Percentiles rank a stretch among this genome's conserved stretches.
These are phyloP conservation scores for Agrenia bidenticulata DNA, from an alignment of 2,888 invertebrate genomes.

Conservation along the genomic window DNA sequence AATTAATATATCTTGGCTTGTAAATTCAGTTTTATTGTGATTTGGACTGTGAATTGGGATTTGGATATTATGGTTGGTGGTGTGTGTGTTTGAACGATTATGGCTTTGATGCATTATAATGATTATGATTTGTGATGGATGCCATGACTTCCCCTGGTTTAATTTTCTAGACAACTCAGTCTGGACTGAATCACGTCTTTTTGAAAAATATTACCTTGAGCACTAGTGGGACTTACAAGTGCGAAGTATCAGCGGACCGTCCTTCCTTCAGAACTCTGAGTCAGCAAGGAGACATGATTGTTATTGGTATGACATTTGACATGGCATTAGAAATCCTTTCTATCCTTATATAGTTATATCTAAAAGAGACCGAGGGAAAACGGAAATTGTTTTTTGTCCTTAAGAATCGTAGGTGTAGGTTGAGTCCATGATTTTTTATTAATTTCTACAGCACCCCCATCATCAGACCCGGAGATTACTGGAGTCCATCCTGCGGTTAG, in stretches of 20 bases:
- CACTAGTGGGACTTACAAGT: slow-evolving; percentile 44
- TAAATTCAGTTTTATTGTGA: too few species aligned
- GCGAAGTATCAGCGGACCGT: slow-evolving; percentile 51
- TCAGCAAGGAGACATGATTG: slow-evolving; percentile 45
- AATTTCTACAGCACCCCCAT: slow-evolving; percentile 46
- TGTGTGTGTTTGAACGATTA: too few species aligned
- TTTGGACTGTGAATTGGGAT: too few species aligned
- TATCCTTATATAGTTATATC: too few species aligned
- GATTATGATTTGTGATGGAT: too few species aligned
- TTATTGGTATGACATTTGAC: slow-evolving; percentile 49
- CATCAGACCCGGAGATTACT: slow-evolving; percentile 45
- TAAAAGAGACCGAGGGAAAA: too few species aligned
- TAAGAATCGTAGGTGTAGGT: too few species aligned
- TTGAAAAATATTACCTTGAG: slow-evolving; percentile 48
- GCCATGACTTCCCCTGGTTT: background rate
- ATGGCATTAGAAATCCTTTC: too few species aligned
- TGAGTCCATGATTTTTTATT: background rate
- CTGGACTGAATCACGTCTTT: slow-evolving; percentile 41
- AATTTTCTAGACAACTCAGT: slow-evolving; percentile 35
- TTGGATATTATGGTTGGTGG: too few species aligned
- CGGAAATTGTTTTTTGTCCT: too few species aligned
- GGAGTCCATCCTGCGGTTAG: slow-evolving; percentile 55
- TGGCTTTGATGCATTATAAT: too few species aligned
- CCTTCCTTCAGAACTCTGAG: slow-evolving; percentile 48
- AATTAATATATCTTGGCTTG: too few species aligned